These are phyloP conservation scores for Pollenia labialis DNA, from an alignment of 2,888 invertebrate species.

Conservation along the genomic window DNA sequence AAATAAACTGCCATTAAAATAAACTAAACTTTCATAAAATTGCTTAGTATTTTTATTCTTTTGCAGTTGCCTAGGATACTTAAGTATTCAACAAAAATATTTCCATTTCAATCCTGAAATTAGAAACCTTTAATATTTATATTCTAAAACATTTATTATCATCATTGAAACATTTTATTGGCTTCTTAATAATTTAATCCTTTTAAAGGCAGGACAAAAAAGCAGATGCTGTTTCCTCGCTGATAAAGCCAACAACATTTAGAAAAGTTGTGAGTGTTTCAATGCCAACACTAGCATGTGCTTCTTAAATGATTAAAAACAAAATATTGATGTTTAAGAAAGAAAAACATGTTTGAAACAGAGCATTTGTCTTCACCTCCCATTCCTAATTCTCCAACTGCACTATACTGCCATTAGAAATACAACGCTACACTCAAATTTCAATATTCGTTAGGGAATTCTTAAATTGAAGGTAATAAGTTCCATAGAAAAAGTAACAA, in stretches of 20 bases:
- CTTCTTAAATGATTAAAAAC: constrained; percentile 3
- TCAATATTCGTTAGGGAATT: constrained; percentile 61
- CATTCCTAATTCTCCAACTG: background rate
- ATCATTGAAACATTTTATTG: constrained; percentile 29
- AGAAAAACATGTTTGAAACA: background rate
- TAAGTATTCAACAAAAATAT: background rate
- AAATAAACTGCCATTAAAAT: no score
- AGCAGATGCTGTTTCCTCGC: constrained; percentile 55
- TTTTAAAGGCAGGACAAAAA: constrained; percentile 27
- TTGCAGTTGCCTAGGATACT: no score
- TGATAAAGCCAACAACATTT: constrained; percentile 37
- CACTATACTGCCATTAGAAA: background rate
- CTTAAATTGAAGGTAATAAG: constrained; percentile 56
- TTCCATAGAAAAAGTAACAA: constrained; percentile 26
- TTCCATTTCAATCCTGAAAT: background rate
- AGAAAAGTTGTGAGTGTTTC: background rate
- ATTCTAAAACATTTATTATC: background rate
- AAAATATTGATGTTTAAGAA: background rate
- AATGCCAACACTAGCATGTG: background rate
- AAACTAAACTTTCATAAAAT: no score
- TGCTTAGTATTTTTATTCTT: no score
- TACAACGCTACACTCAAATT: constrained; percentile 52
- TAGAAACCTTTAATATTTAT: background rate
- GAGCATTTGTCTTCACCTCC: background rate
- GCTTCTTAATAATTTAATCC: constrained; percentile 57